Evolutionary conservation across 2,113 vertebrate species (phyloP).

Genomic region (Pituophis catenifer): DNA sequence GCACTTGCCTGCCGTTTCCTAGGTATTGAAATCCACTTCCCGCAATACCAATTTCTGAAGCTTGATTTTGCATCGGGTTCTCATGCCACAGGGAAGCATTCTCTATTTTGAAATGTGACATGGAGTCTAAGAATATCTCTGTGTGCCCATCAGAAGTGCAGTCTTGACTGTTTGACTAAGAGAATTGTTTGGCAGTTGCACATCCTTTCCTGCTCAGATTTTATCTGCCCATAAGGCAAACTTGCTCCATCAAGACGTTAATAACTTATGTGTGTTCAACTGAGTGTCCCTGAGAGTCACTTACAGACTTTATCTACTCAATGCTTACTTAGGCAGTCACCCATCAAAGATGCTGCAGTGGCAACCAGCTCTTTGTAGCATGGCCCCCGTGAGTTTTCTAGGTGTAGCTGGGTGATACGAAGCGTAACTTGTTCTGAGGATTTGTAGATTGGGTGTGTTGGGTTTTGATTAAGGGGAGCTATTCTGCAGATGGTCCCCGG

Average conservation of each 20-base stretch:
- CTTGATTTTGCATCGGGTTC: neutral
- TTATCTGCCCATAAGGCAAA: neutral
- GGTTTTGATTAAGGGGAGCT: neutral
- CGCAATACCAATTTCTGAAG: neutral
- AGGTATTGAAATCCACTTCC: neutral
- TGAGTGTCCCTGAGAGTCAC: neutral
- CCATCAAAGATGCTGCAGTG: neutral
- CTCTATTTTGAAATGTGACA: neutral
- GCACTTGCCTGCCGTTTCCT: neutral
- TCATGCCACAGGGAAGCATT: neutral
- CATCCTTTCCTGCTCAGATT: neutral
- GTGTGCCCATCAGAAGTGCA: neutral
- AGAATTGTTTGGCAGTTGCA: neutral
- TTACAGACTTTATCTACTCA: neutral
- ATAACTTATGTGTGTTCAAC: neutral
- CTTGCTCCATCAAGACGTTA: neutral
- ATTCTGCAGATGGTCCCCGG: neutral
- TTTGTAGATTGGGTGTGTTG: neutral
- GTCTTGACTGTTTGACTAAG: neutral
- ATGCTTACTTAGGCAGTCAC: neutral
- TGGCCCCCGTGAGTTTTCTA: neutral
- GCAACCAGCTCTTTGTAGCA: neutral
- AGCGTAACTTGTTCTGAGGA: conserved; percentile 15
- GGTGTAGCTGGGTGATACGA: neutral
- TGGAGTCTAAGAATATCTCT: neutral